A percentile compares a stretch with the other conserved stretches of the same genome.
Conservation (phyloP, 1,140 invertebrate genomes). For the Drosophila pruinosa region DNA sequence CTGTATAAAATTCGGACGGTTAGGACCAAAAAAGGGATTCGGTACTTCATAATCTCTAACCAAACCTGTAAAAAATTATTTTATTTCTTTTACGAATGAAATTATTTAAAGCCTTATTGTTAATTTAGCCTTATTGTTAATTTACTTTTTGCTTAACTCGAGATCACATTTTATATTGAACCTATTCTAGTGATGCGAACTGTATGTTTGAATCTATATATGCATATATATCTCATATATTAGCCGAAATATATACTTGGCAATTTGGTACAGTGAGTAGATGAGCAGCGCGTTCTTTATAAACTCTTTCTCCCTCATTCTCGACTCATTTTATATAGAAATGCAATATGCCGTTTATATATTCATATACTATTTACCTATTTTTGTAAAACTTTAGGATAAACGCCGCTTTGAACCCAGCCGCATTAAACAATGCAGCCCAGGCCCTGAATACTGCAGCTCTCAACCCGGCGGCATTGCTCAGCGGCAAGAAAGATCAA, state of each 20-base stretch:
- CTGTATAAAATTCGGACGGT: too few relatives aligned
- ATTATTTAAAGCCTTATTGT: too few relatives aligned
- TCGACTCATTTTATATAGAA: conserved; percentile 27
- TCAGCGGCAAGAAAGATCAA: conserved; percentile 77
- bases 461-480: conserved; percentile 73
- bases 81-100: too few relatives aligned
- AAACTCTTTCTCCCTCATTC: not conserved
- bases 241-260: not conserved
- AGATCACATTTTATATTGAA: too few relatives aligned
- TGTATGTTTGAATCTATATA: not conserved
- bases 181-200: not conserved
- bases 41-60: too few relatives aligned
- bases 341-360: conserved; percentile 15
- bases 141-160: too few relatives aligned
- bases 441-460: conserved; percentile 76
- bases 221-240: not conserved
- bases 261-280: not conserved
- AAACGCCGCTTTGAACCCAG: conserved; percentile 75
- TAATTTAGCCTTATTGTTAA: too few relatives aligned
- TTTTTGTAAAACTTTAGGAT: conserved; percentile 68
- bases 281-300: not conserved
- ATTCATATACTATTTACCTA: conserved; percentile 37
- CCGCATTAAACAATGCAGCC: conserved; percentile 77
- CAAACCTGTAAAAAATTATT: too few relatives aligned
- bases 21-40: too few relatives aligned